Conservation (phyloP, 2,797 vertebrate species). For the Meriones psammophilus region DNA sequence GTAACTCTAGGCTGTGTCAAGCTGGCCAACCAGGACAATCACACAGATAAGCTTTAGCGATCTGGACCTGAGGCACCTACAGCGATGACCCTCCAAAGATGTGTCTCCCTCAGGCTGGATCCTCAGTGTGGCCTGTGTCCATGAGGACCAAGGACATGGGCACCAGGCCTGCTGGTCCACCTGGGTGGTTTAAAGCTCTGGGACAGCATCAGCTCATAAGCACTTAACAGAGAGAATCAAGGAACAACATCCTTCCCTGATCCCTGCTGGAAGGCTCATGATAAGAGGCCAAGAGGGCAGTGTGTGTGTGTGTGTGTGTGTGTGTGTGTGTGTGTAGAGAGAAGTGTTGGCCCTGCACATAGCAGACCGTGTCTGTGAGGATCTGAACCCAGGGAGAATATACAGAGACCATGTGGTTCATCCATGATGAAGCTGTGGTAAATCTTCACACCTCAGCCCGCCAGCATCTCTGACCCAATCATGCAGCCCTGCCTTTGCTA, state of each 20-base stretch:
- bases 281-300: too few relatives aligned
- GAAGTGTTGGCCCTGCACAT: not conserved
- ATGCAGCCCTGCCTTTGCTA: too few relatives aligned
- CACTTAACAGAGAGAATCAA: too few relatives aligned
- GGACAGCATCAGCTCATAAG: not conserved
- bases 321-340: too few relatives aligned
- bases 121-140: not conserved
- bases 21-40: not conserved
- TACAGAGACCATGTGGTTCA: fast-evolving
- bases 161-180: not conserved
- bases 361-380: fast-evolving
- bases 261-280: not conserved
- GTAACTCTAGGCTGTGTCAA: not conserved
- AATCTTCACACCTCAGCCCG: not conserved
- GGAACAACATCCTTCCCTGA: not conserved
- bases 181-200: not conserved
- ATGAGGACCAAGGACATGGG: not conserved
- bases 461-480: too few relatives aligned
- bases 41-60: not conserved
- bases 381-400: not conserved
- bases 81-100: not conserved
- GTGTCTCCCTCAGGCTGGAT: not conserved
- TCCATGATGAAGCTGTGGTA: fast-evolving
- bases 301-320: too few relatives aligned
- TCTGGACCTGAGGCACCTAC: too few relatives aligned